phyloP scores from a whole-genome alignment of 2,888 invertebrate genomes.

The Drosophila paranaensis region DNA sequence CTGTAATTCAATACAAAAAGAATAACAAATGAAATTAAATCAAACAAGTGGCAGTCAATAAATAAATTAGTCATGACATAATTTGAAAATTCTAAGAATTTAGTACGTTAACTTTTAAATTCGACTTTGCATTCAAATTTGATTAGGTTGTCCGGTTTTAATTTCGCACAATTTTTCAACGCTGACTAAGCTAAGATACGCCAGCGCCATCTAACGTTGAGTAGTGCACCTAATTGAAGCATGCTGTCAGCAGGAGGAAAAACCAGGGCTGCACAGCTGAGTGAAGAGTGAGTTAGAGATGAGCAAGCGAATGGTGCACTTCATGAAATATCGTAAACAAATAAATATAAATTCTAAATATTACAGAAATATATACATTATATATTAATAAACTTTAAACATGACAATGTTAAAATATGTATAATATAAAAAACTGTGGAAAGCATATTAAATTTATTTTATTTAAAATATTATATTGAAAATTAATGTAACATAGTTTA shows the following conservation, averaged over 20 bases:
- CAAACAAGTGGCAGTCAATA: conserved; percentile 4
- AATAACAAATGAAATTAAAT: conserved; percentile 10
- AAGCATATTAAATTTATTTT: no score
- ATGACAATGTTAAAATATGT: no score
- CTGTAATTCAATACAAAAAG: not conserved
- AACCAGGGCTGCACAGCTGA: conserved; percentile 1
- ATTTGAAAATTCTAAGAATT: conserved; percentile 19
- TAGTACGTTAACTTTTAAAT: not conserved
- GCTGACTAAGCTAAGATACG: conserved; percentile 20
- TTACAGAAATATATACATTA: no score
- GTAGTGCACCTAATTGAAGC: not conserved
- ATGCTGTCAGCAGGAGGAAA: accelerated
- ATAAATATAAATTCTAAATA: no score
- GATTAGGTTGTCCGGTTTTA: conserved; percentile 23
- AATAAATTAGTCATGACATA: conserved; percentile 22
- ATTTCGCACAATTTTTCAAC: conserved; percentile 12
- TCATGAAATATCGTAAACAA: no score
- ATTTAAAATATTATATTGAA: no score
- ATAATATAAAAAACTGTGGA: no score
- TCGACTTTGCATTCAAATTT: conserved; percentile 9
- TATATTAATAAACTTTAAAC: no score
- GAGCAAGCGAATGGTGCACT: not conserved
- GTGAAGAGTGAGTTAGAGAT: not conserved
- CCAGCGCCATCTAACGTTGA: conserved; percentile 30
- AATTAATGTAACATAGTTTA: no score